Conservation (phyloP, 2,888 invertebrate species). For the Ormia ochracea region DNA sequence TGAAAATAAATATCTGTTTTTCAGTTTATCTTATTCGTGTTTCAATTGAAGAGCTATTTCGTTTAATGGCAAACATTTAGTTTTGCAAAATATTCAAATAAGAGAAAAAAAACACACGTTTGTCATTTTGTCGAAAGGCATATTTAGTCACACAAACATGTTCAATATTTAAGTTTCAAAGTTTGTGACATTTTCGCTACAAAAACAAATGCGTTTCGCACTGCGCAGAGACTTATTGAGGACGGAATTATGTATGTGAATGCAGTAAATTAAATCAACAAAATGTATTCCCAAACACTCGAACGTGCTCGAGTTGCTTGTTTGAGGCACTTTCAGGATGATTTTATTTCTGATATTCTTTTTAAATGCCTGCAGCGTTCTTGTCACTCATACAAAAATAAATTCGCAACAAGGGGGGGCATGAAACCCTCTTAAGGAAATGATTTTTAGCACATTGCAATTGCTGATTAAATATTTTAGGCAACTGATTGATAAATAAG, state of each 20-base stretch:
- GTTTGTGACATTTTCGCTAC: neutral
- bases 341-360: constrained; percentile 15
- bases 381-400: neutral
- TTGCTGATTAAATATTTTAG: constrained; percentile 4
- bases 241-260: constrained; percentile 5
- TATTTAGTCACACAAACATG: neutral
- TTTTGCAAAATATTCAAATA: neutral
- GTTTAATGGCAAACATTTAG: neutral
- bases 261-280: neutral
- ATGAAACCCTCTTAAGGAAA: neutral
- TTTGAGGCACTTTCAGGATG: constrained; percentile 17
- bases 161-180: neutral
- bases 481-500: constrained; percentile 4
- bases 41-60: neutral
- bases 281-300: neutral
- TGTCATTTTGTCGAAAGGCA: constrained; percentile 15
- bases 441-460: constrained; percentile 2
- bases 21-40: neutral
- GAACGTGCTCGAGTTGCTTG: constrained; percentile 41
- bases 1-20: neutral
- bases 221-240: constrained; percentile 23
- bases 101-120: neutral
- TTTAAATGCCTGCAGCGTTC: constrained; percentile 8
- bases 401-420: neutral
- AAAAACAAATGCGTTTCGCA: constrained; percentile 19